Conservation (phyloP, 2,888 invertebrate species). For the Iselma pallidipennis region DNA sequence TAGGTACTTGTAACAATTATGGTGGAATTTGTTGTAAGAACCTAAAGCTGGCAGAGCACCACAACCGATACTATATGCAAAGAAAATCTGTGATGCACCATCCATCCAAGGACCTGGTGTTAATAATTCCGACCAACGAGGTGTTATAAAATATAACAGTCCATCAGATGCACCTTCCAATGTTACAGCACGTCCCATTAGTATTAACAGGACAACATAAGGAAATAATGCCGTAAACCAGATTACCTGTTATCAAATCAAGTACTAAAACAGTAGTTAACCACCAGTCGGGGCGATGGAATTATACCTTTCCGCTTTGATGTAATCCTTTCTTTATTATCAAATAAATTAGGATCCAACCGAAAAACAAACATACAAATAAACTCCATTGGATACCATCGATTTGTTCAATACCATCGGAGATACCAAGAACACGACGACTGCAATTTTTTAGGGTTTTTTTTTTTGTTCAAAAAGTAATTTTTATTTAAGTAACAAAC, state of each 20-base stretch:
- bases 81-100: slow-evolving; percentile 78
- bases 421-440: slow-evolving; percentile 65
- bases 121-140: slow-evolving; percentile 61
- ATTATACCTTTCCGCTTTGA: slow-evolving; percentile 73
- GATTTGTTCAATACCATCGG: slow-evolving; percentile 63
- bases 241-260: too few relatives aligned
- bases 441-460: slow-evolving; percentile 54
- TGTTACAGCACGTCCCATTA: slow-evolving; percentile 69
- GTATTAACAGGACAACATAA: slow-evolving; percentile 69
- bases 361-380: slow-evolving; percentile 64
- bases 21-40: slow-evolving; percentile 76
- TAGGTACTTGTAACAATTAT: slow-evolving; percentile 71
- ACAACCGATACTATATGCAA: slow-evolving; percentile 77
- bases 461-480: neutral
- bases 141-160: slow-evolving; percentile 69
- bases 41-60: slow-evolving; percentile 75
- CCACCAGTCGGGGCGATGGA: too few relatives aligned
- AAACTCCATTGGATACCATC: slow-evolving; percentile 72
- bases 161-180: slow-evolving; percentile 68
- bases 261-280: too few relatives aligned
- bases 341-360: slow-evolving; percentile 72
- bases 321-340: slow-evolving; percentile 74
- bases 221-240: slow-evolving; percentile 80
- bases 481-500: slow-evolving; percentile 29
- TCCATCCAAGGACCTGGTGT: slow-evolving; percentile 70